phyloP scores from a whole-genome alignment of 2,888 invertebrate genomes.

The Lamproptera curius region DNA sequence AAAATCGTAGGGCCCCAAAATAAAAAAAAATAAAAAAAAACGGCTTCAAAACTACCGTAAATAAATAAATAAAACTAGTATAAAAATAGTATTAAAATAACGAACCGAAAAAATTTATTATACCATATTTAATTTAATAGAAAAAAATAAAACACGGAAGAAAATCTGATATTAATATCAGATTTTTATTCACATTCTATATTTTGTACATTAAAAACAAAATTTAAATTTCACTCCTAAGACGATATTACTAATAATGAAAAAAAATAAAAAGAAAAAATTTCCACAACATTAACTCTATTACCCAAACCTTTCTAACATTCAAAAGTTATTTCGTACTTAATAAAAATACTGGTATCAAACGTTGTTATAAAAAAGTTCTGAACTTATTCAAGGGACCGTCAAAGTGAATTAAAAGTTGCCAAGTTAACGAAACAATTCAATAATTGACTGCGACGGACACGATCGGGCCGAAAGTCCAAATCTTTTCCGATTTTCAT shows the following conservation, averaged over 20 bases:
- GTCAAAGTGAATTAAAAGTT: slow-evolving; percentile 2
- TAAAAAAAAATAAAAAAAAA: slow-evolving; percentile 20
- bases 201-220: not conserved
- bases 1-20: slow-evolving; percentile 21
- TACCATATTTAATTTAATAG: not conserved
- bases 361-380: no score
- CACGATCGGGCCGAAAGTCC: slow-evolving; percentile 12
- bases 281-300: no score
- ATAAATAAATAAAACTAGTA: no score
- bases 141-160: not conserved
- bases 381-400: not conserved
- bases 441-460: slow-evolving; percentile 11
- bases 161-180: not conserved
- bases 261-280: no score
- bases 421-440: not conserved
- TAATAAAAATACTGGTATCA: no score
- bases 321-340: no score
- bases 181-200: not conserved
- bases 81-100: not conserved
- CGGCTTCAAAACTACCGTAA: not conserved
- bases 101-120: no score
- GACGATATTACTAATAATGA: no score
- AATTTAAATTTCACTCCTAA: no score
- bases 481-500: slow-evolving; percentile 10
- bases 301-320: no score